phyloP scores from a whole-genome alignment of 64 coral and sea anemone genomes.

The Stylophora pistillata region DNA sequence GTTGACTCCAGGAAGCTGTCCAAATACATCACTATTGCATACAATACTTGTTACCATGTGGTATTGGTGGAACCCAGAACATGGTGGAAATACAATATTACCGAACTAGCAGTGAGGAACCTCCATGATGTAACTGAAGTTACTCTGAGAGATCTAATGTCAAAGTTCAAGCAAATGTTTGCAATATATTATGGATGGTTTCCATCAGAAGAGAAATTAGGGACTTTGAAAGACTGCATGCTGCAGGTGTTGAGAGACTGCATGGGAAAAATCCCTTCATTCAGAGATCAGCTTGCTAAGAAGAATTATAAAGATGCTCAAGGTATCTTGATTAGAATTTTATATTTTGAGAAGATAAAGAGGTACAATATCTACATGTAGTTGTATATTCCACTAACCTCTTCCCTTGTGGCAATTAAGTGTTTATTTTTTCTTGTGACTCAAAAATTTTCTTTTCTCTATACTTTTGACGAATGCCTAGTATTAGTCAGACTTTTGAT shows the following conservation, averaged over 20 bases:
- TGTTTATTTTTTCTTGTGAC: too few species aligned
- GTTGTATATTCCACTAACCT: too few species aligned
- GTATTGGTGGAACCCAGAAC: slow-evolving; percentile 59
- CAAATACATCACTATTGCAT: slow-evolving; percentile 20
- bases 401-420: too few species aligned
- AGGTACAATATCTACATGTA: too few species aligned
- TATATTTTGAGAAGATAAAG: too few species aligned
- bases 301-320: neutral
- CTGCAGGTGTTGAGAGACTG: slow-evolving; percentile 4
- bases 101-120: slow-evolving; percentile 7
- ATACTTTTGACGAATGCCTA: too few species aligned
- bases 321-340: neutral
- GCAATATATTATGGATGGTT: slow-evolving; percentile 58
- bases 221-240: neutral
- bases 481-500: too few species aligned
- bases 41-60: slow-evolving; percentile 4
- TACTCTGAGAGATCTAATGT: neutral
- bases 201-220: neutral
- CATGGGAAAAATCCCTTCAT: slow-evolving; percentile 9
- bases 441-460: too few species aligned
- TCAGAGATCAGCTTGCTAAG: neutral
- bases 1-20: neutral
- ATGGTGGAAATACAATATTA: slow-evolving; percentile 27
- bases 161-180: slow-evolving; percentile 27
- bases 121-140: slow-evolving; percentile 15